phyloP scores from a whole-genome alignment of 2,113 vertebrate species.

The Pseudorasbora parva region DNA sequence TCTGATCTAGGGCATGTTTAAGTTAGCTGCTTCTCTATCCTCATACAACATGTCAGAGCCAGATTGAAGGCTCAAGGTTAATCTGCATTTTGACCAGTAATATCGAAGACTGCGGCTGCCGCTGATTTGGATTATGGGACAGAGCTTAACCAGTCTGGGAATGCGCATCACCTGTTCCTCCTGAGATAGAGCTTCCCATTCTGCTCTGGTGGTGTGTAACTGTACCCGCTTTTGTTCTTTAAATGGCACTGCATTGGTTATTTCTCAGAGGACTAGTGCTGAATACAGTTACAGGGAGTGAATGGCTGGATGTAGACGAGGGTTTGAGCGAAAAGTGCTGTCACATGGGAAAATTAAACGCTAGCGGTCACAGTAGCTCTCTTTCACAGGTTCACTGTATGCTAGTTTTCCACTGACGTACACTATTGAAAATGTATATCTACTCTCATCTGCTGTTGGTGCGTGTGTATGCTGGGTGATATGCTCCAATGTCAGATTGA shows the following conservation, averaged over 20 bases:
- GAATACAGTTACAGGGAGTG: neutral
- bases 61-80: conserved; percentile 45
- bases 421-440: neutral
- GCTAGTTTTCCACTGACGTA: conserved; percentile 22
- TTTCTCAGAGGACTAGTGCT: conserved; percentile 16
- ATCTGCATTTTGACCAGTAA: conserved; percentile 49
- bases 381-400: neutral
- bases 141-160: conserved; percentile 21
- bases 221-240: conserved; percentile 20
- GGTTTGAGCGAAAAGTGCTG: conserved; percentile 16
- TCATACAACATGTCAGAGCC: neutral
- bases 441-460: neutral
- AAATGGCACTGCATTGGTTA: neutral
- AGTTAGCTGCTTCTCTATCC: conserved; percentile 3
- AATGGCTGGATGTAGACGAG: neutral
- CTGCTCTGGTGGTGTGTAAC: neutral
- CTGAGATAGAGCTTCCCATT: neutral
- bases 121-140: conserved; percentile 34
- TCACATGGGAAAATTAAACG: neutral
- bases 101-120: neutral
- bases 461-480: neutral
- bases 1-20: neutral
- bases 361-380: neutral
- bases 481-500: neutral
- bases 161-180: conserved; percentile 17